These are phyloP conservation scores for Phainopepla nitens DNA, from an alignment of 2,113 vertebrate genomes.

Conservation along the genomic window DNA sequence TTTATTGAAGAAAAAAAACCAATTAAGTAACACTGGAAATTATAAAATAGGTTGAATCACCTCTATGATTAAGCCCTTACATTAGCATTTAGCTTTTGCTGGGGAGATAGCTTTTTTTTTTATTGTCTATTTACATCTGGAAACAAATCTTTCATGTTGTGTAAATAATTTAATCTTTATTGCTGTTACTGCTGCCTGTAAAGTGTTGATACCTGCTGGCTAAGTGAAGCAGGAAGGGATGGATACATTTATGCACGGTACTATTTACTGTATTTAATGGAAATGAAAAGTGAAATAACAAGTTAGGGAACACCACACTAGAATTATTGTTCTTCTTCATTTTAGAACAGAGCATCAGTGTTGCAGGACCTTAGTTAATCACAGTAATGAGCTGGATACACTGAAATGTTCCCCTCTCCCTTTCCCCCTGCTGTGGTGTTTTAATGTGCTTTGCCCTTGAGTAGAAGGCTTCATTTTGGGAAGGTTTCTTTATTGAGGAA, in stretches of 20 bases:
- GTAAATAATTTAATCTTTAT: conserved; percentile 52
- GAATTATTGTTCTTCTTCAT: background rate
- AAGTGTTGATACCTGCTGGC: conserved; percentile 20
- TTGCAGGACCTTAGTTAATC: background rate
- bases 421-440: background rate
- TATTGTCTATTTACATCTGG: conserved; percentile 22
- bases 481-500: background rate
- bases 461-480: background rate
- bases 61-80: background rate
- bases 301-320: conserved; percentile 31
- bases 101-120: background rate
- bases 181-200: conserved; percentile 15
- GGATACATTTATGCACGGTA: background rate
- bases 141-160: conserved; percentile 7
- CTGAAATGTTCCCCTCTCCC: background rate
- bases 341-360: conserved; percentile 33
- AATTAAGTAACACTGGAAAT: conserved; percentile 50
- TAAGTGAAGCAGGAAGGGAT: background rate
- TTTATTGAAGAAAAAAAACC: conserved; percentile 54
- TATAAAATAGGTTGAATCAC: conserved; percentile 44
- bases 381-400: background rate
- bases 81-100: background rate
- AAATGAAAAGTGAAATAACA: conserved; percentile 62
- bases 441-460: background rate
- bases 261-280: conserved; percentile 54